Base-by-base conservation (phyloP, 2,888 invertebrate species). In the Yponomeuta plumbellus region DNA sequence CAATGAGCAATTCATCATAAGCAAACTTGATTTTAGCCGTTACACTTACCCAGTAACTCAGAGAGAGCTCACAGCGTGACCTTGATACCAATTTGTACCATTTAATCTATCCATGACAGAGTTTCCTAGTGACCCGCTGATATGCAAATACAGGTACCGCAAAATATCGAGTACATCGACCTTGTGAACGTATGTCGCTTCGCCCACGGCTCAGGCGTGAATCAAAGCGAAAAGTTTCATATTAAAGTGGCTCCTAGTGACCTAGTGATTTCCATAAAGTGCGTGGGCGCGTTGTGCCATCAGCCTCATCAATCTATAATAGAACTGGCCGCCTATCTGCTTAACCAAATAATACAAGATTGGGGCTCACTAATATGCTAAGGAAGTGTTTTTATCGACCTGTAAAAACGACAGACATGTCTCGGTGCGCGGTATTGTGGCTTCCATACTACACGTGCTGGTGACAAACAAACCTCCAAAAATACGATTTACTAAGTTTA, bases 1-100 rank as follows among this genome's bases (percentile, higher is more conserved):
- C 89, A 90, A 89, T 90, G 83, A 85, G 77, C 83, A 84, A 90
- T 91, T 86, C 88, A 90, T 90, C 90, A 88, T 86, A 84, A 79
- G 75, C 75, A 72, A 74, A 76, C 82, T 84, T 83, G 81, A 84
- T 85, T 86, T 87, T 82, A 81, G 81, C 79, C 84, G 90, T 87
- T 90, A 91, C 86, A 90, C 88, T 91, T 87, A 91, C 90, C 90
- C 78, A 89, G 83, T 88, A 86, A 88, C 76, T 74, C 70, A 74
- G 79, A 80, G 87, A 86, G 88, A 88, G 88, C 85, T 44, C 59
- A 63, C 83, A 77, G 80, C 70, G 68, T 86, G 88, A 77, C 90
- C 90, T 91, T 91, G 90, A 89, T 90, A 88, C 83, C 79, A 79
- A 84, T 90, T 86, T 80, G 84, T 88, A 85, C 81, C 76, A 78